Evolutionary conservation across 1,140 invertebrate species (phyloP).

Genomic region (Cydia splendana): DNA sequence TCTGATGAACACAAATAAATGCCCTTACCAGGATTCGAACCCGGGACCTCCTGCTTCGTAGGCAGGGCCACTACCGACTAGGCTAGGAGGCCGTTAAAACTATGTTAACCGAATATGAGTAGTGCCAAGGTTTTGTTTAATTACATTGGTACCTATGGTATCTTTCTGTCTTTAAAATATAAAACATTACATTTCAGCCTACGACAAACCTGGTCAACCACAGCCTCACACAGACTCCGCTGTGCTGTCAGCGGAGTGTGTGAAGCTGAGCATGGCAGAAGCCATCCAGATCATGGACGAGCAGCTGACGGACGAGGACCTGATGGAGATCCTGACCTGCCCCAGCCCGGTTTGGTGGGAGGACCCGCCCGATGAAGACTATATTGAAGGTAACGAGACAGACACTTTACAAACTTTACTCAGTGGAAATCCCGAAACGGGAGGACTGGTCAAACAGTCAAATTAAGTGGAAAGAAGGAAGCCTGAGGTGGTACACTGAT

Average conservation of each 20-base stretch:
- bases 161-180: neutral
- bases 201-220: neutral
- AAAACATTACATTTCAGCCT: neutral
- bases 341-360: conserved; percentile 73
- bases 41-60: too few relatives aligned
- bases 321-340: conserved; percentile 66
- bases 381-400: conserved; percentile 52
- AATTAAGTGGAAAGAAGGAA: too few relatives aligned
- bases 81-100: too few relatives aligned
- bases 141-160: neutral
- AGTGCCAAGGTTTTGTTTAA: too few relatives aligned
- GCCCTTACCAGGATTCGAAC: too few relatives aligned
- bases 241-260: conserved; percentile 6
- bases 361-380: conserved; percentile 48
- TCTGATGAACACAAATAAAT: too few relatives aligned
- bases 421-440: too few relatives aligned
- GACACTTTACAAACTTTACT: too few relatives aligned
- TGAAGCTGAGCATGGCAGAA: conserved; percentile 45
- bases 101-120: too few relatives aligned
- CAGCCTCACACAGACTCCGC: neutral
- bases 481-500: too few relatives aligned
- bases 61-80: too few relatives aligned
- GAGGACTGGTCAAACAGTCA: too few relatives aligned
- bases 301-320: conserved; percentile 58
- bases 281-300: conserved; percentile 52